Evolutionary conservation across 2,888 invertebrate genomes (phyloP).

Genomic region (Psococerastis gibbosa): DNA sequence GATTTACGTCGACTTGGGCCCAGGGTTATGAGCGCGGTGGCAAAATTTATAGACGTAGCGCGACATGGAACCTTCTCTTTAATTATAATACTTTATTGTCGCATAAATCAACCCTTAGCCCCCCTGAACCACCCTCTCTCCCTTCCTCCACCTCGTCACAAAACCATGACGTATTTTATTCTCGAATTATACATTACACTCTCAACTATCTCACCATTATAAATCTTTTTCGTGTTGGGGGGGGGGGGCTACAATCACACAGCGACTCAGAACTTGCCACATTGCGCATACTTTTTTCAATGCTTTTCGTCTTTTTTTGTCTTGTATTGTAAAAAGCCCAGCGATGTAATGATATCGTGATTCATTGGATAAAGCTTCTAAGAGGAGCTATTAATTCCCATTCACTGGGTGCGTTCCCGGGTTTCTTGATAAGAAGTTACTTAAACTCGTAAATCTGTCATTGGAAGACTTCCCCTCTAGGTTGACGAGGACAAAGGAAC

Average conservation of each 20-base stretch:
- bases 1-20: constrained; percentile 14
- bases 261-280: constrained; percentile 6
- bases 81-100: constrained; percentile 65
- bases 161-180: constrained; percentile 15
- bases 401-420: constrained; percentile 2
- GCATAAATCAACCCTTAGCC: constrained; percentile 41
- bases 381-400: constrained; percentile 6
- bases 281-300: constrained; percentile 3
- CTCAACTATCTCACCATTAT: background rate
- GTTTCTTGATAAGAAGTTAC: constrained; percentile 9
- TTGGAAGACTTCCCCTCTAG: constrained; percentile 1
- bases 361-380: constrained; percentile 9
- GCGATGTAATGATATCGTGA: constrained; percentile 8
- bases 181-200: constrained; percentile 14
- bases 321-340: background rate
- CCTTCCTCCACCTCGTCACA: constrained; percentile 13
- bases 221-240: too few relatives aligned
- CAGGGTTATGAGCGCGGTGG: constrained; percentile 2
- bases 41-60: constrained; percentile 21
- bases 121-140: constrained; percentile 13
- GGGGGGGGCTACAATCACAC: background rate
- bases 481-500: constrained; percentile 9
- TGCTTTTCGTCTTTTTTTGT: background rate
- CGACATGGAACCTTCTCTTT: constrained; percentile 41
- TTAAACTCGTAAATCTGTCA: constrained; percentile 11